Percentiles rank a stretch among this genome's conserved stretches.
Evolutionary conservation across 2,888 invertebrate genomes (phyloP).

Genomic region (Rhagonycha lutea): DNA sequence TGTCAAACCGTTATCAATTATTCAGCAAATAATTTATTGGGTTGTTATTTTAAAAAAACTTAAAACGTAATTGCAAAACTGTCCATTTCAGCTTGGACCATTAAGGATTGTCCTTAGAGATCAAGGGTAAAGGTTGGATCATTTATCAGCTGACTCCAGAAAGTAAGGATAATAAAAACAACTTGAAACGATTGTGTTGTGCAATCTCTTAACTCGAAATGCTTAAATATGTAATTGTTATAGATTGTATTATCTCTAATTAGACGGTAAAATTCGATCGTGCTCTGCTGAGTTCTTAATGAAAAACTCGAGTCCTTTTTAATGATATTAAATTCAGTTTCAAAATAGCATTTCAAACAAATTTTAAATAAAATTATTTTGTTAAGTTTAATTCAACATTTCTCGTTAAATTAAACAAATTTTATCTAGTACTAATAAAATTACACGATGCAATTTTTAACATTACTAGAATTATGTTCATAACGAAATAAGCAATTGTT

Average conservation of each 20-base stretch:
- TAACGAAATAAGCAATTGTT: background rate
- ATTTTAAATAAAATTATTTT: background rate
- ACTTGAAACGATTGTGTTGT: background rate
- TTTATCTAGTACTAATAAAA: background rate
- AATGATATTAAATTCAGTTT: background rate
- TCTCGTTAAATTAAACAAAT: background rate
- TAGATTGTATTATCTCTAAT: background rate
- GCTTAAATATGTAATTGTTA: background rate
- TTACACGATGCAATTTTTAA: background rate
- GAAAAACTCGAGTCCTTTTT: background rate
- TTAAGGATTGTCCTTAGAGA: background rate
- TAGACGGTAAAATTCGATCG: background rate
- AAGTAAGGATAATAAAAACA: background rate
- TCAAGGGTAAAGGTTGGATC: background rate
- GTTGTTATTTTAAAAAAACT: background rate
- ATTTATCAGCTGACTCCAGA: background rate
- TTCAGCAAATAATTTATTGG: background rate
- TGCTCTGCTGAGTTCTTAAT: background rate
- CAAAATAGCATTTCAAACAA: background rate
- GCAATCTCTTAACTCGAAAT: background rate
- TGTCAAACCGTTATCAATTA: slow-evolving; percentile 18
- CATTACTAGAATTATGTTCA: background rate
- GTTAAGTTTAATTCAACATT: background rate
- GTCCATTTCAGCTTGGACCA: background rate
- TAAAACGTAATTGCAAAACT: background rate